Base-by-base conservation (phyloP, 2,888 invertebrate species). In the Heteromyza rotundicornis region DNA sequence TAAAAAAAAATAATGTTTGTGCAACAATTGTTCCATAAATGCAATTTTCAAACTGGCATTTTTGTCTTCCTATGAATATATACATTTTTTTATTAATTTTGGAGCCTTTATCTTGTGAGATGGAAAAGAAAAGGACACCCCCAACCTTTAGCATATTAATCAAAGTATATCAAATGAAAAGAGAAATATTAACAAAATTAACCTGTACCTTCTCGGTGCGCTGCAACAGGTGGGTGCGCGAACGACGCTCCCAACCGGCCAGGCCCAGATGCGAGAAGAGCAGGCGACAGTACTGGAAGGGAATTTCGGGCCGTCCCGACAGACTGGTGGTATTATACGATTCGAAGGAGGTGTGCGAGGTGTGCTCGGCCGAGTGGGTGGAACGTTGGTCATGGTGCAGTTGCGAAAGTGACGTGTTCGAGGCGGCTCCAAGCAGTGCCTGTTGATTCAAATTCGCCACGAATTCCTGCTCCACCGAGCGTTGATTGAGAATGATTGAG, bases 261-360 rank as follows among this genome's bases (percentile, higher is more conserved):
- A 95, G 86, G 20, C 98, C 97, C 66, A 97, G 85, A 80, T 98
- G 97, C 62, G 95, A 92, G 74, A 96, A 91, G n/a, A 97, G 84
- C 71, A 94, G 86, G 1, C 96, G 89, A 79, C 95, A 94, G 82
- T 90, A 92, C 79, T 93, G 92, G 83, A 95, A 95, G 57, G 91
- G 89, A 19, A 88, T 86, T 60, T 86, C 84, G 64, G 80, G 84
- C 60, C 82, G 84, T 36, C 80, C 82, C 66, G 85, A 86, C 70
- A 85, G 85, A 20, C 74, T 77, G 23, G 72, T 68, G 74, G 84
- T 81, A 24, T 76, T 77, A 53, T 66, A 83, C 67, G 70, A 86
- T 84, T 75, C 86, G 74, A 84, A 86, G 77, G 77, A 86, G 82
- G 71, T 73, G 22, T 75, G 72, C 59, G 66, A 52, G 19, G 36